These are phyloP conservation scores for Paracanthobrama guichenoti DNA, from an alignment of 2,113 vertebrate species.

Conservation along the genomic window DNA sequence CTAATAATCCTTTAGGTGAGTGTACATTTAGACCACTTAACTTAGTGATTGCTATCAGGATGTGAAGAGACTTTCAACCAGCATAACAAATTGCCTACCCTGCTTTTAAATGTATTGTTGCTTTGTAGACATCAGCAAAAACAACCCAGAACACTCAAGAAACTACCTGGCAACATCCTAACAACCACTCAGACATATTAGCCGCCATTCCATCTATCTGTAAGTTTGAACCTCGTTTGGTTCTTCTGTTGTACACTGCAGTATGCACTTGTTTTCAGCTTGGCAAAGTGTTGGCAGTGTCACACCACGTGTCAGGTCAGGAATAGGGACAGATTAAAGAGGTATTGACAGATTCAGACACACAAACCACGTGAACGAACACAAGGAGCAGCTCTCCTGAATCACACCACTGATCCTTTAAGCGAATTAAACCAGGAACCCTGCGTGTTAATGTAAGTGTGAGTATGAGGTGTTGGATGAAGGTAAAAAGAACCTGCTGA, in stretches of 20 bases:
- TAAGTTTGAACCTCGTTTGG: background rate
- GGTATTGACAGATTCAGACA: constrained; percentile 11
- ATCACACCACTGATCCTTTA: constrained; percentile 54
- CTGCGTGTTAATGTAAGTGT: background rate
- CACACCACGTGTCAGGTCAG: background rate
- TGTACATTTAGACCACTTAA: too few species aligned
- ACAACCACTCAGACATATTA: background rate
- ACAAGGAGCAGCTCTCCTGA: background rate
- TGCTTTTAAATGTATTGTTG: background rate
- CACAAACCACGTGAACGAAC: constrained; percentile 45
- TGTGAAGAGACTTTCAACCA: too few species aligned
- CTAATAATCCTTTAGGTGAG: too few species aligned
- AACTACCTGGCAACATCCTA: background rate
- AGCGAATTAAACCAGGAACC: constrained; percentile 50
- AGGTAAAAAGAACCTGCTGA: background rate
- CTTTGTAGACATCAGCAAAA: background rate
- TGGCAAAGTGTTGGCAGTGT: background rate
- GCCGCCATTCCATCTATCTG: background rate
- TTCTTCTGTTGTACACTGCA: background rate
- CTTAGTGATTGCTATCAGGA: too few species aligned
- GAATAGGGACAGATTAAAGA: background rate
- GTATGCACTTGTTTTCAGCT: background rate
- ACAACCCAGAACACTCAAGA: background rate
- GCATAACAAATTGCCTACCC: too few species aligned
- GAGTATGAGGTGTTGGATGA: background rate